phyloP scores from a whole-genome alignment of 2,888 invertebrate genomes.

The Cheilosia vulpina region DNA sequence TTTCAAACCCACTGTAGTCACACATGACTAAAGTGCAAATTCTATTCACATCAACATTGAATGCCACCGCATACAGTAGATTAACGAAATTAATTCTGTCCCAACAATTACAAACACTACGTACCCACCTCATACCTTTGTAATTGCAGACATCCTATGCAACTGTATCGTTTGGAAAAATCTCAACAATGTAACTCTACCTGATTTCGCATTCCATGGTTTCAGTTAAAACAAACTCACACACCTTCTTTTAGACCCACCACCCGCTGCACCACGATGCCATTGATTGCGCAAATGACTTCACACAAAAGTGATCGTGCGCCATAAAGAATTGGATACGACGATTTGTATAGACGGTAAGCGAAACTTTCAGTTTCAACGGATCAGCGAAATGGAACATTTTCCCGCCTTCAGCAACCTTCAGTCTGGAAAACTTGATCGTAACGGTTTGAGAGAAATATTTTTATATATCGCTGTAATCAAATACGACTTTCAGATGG shows the following conservation, averaged over 20 bases:
- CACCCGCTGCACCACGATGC: constrained; percentile 8
- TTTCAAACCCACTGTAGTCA: constrained; percentile 9
- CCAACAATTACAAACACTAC: constrained; percentile 6
- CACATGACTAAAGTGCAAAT: not conserved
- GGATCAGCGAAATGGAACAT: constrained; percentile 65
- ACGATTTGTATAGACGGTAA: not conserved
- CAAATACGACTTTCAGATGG: not conserved
- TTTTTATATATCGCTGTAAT: not conserved
- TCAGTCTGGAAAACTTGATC: constrained; percentile 64
- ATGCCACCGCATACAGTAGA: constrained; percentile 12
- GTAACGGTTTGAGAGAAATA: constrained; percentile 40
- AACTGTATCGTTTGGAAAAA: constrained; percentile 38
- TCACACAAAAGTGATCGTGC: constrained; percentile 46
- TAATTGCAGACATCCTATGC: constrained; percentile 28
- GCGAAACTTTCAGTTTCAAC: constrained; percentile 64
- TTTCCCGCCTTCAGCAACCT: constrained; percentile 70
- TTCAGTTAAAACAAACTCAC: constrained; percentile 22
- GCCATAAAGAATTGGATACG: constrained; percentile 3
- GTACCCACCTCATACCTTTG: not conserved
- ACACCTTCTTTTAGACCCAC: constrained; percentile 12
- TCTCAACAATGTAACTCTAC: constrained; percentile 46
- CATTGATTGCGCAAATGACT: constrained; percentile 57
- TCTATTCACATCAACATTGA: not conserved
- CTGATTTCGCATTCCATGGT: constrained; percentile 45
- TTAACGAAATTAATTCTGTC: constrained; percentile 21